Conservation (phyloP, 2,113 vertebrate genomes). For the Malurus melanocephalus region DNA sequence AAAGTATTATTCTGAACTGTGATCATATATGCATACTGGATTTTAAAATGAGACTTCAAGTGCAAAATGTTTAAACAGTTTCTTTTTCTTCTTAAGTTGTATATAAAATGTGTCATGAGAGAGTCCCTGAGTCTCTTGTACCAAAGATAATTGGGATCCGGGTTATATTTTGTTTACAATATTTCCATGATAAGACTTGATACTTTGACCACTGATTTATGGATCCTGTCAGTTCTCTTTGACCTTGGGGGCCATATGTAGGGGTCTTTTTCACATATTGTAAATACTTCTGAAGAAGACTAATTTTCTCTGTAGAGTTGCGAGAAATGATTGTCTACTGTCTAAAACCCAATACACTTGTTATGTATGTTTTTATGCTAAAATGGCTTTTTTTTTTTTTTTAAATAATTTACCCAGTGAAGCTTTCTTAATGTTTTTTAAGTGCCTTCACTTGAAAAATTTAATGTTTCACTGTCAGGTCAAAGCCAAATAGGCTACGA, state of each 20-base stretch:
- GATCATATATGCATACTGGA: constrained; percentile 51
- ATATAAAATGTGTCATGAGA: constrained; percentile 30
- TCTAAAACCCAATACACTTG: constrained; percentile 48
- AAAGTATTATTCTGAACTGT: constrained; percentile 59
- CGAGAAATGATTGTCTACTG: neutral
- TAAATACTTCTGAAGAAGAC: constrained; percentile 39
- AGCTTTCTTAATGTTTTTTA: neutral
- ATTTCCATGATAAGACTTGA: constrained; percentile 38
- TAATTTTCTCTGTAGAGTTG: constrained; percentile 31
- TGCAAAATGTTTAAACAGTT: constrained; percentile 58
- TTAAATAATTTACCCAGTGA: neutral
- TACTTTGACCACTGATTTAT: constrained; percentile 39
- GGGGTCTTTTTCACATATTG: neutral
- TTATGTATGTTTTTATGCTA: constrained; percentile 15
- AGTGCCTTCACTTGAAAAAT: neutral
- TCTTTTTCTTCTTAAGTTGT: neutral
- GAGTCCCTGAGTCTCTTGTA: constrained; percentile 46
- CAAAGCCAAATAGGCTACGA: neutral
- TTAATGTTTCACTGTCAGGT: neutral
- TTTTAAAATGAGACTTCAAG: constrained; percentile 61
- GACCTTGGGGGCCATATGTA: neutral
- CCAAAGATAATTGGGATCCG: constrained; percentile 67
- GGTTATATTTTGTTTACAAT: constrained; percentile 68
- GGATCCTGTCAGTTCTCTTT: constrained; percentile 7
- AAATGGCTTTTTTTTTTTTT: constrained; percentile 20